Conservation (phyloP, 2,888 invertebrate genomes). For the Sisyra terminalis region DNA sequence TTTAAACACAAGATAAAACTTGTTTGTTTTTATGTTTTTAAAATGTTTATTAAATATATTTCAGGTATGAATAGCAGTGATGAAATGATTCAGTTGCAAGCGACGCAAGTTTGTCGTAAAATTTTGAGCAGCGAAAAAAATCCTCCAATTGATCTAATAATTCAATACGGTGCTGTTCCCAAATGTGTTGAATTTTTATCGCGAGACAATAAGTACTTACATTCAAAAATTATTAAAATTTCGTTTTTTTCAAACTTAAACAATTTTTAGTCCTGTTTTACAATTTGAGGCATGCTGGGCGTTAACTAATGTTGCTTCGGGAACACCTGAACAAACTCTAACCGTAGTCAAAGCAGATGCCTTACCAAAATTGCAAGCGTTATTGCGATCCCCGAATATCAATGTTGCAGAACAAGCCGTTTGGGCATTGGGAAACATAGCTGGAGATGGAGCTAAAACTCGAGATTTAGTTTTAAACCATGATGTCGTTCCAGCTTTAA, state of each 20-base stretch:
- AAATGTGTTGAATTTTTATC: slow-evolving; percentile 63
- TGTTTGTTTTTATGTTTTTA: too few relatives aligned
- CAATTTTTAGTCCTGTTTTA: slow-evolving; percentile 42
- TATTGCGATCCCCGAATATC: slow-evolving; percentile 48
- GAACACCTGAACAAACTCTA: slow-evolving; percentile 78
- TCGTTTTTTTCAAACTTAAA: not conserved
- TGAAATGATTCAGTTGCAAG: slow-evolving; percentile 40
- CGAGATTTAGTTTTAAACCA: slow-evolving; percentile 65
- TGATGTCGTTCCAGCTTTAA: slow-evolving; percentile 54
- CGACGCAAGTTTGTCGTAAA: slow-evolving; percentile 71
- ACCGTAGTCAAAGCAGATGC: slow-evolving; percentile 78
- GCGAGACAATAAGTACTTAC: slow-evolving; percentile 47
- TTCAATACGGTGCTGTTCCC: slow-evolving; percentile 68
- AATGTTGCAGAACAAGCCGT: slow-evolving; percentile 84
- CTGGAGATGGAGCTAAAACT: slow-evolving; percentile 69
- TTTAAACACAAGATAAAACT: slow-evolving; percentile 4
- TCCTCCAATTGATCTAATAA: slow-evolving; percentile 81
- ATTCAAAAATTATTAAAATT: not conserved
- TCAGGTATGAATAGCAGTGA: slow-evolving; percentile 50
- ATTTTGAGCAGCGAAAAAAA: slow-evolving; percentile 76
- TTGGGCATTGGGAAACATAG: slow-evolving; percentile 96
- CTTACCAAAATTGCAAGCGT: slow-evolving; percentile 58
- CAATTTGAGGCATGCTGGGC: slow-evolving; percentile 98
- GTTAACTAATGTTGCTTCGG: slow-evolving; percentile 92
- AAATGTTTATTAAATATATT: slow-evolving; percentile 12